Evolutionary conservation across 23 tunicate species (phyloP).

Genomic region (Ascidia mentula): DNA sequence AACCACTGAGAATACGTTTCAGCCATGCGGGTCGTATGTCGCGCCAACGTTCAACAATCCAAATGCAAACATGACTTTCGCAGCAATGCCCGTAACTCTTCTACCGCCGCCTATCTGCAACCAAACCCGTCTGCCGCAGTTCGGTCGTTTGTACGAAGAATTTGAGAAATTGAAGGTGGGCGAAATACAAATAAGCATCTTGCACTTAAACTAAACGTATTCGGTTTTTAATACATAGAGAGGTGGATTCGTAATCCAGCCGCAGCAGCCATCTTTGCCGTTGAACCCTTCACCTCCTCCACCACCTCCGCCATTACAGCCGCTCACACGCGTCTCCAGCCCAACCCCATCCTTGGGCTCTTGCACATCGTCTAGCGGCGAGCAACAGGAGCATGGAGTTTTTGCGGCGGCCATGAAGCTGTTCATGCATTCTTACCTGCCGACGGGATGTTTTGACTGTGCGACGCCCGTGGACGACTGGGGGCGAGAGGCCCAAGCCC

Average conservation of each 20-base stretch:
- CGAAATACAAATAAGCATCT: background rate
- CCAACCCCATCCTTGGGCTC: background rate
- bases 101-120: slow-evolving; percentile 19
- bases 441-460: slow-evolving; percentile 31
- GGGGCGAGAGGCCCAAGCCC: slow-evolving; percentile 63
- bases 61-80: background rate
- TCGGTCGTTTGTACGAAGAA: slow-evolving; percentile 39
- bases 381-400: background rate
- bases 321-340: background rate
- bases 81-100: slow-evolving; percentile 14
- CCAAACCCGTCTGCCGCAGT: slow-evolving; percentile 32
- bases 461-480: slow-evolving; percentile 53
- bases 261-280: background rate
- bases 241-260: slow-evolving; percentile 13
- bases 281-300: background rate
- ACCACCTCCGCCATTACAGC: background rate
- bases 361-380: slow-evolving; percentile 1
- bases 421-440: slow-evolving; percentile 66
- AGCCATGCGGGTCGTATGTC: background rate
- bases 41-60: background rate
- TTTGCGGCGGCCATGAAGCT: slow-evolving; percentile 60
- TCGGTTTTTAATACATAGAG: background rate
- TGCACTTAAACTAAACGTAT: background rate
- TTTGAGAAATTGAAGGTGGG: slow-evolving; percentile 65
- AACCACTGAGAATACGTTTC: too few species aligned